phyloP scores from a whole-genome alignment of 2,888 invertebrate genomes.

The Ligdia adustata region DNA sequence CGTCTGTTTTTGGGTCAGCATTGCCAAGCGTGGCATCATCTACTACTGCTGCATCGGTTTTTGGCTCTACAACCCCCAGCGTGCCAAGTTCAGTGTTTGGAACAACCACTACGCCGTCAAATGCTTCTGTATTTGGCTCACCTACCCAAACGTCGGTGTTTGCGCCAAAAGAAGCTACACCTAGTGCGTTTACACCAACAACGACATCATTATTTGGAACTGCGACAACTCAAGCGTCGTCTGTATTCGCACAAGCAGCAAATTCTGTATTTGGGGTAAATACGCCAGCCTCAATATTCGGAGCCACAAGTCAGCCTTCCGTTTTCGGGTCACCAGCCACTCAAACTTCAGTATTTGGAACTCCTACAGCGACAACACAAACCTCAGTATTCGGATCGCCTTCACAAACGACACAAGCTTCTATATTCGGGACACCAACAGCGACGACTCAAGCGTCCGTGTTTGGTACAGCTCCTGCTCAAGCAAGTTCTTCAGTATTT shows the following conservation, averaged over 20 bases:
- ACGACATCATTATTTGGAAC: constrained; percentile 42
- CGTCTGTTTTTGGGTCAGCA: constrained; percentile 24
- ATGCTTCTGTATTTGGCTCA: constrained; percentile 18
- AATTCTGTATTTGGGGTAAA: constrained; percentile 39
- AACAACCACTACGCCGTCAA: constrained; percentile 11
- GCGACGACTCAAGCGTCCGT: constrained; percentile 41
- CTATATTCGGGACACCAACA: constrained; percentile 38
- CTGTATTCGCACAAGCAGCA: constrained; percentile 30
- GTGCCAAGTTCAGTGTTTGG: constrained; percentile 6
- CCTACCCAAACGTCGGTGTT: constrained; percentile 50
- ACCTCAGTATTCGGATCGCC: constrained; percentile 41
- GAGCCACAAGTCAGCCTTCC: constrained; percentile 44
- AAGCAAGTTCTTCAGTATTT: constrained; percentile 42
- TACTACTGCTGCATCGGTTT: constrained; percentile 3
- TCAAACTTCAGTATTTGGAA: constrained; percentile 49
- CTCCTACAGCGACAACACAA: constrained; percentile 39
- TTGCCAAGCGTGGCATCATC: background rate
- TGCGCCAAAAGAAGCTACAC: constrained; percentile 36
- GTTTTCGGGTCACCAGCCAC: constrained; percentile 52
- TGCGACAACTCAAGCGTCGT: constrained; percentile 23
- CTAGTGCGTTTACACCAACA: constrained; percentile 35
- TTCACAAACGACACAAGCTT: constrained; percentile 33
- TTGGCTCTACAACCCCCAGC: constrained; percentile 4
- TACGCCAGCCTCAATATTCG: constrained; percentile 36
- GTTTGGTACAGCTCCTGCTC: constrained; percentile 35